phyloP scores from a whole-genome alignment of 2,113 vertebrate species.

The Mungos mungo region DNA sequence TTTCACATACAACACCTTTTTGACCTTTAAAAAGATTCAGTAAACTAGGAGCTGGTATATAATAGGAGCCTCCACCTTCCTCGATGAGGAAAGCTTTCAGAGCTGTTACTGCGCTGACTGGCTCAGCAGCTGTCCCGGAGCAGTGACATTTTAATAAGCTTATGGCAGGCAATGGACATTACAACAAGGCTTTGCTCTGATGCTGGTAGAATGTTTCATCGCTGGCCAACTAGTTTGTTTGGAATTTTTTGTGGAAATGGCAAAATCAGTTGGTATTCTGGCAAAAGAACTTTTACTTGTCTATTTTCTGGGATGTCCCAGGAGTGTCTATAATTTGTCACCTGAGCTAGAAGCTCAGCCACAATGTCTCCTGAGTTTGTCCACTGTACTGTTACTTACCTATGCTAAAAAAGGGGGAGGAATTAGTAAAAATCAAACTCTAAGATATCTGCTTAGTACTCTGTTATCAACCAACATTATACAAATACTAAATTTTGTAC shows the following conservation, averaged over 20 bases:
- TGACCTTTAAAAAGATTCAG: constrained; percentile 14
- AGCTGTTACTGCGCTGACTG: neutral
- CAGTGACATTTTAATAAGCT: neutral
- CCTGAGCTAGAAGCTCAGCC: neutral
- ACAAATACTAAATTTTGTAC: neutral
- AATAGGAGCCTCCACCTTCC: neutral
- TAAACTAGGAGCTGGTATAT: neutral
- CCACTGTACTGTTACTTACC: neutral
- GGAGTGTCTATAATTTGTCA: neutral
- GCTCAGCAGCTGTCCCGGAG: neutral
- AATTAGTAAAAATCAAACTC: neutral
- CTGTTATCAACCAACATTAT: neutral
- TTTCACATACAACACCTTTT: neutral
- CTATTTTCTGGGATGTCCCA: neutral
- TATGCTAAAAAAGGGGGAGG: neutral
- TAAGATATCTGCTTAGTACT: neutral
- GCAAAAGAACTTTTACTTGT: neutral
- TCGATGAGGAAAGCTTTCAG: neutral
- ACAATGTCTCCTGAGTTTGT: neutral
- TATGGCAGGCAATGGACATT: too few relatives aligned
- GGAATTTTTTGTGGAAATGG: neutral
- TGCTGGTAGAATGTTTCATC: neutral
- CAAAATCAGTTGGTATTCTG: neutral
- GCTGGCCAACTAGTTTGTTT: neutral
- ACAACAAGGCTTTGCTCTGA: neutral